Evolutionary conservation across 2,797 vertebrate genomes (phyloP), one percentile per base, ranked within the genome.

Genomic region (Pseudochromis fuscus): DNA sequence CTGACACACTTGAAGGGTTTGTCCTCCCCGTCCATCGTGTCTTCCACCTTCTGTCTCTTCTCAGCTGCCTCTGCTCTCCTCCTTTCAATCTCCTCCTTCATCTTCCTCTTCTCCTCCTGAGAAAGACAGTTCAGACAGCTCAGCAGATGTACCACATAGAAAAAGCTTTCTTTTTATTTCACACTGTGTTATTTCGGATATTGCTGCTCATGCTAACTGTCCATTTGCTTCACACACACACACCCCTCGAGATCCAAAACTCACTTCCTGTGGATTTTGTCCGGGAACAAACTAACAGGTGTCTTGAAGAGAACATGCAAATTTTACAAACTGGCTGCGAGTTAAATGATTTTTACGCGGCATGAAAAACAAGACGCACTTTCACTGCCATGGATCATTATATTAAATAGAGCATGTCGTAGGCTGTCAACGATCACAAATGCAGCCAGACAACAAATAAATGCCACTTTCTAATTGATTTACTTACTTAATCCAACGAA

Each of bases 51-150:
- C 67, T 99, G 96, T 56, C 97, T 96, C 91, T 97, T 98, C 90
- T 99, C 97, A 5, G 97, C 97, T 21, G 97, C 98, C 90, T 98
- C 96, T 0, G 97, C 98, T 84, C 98, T 94, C 92, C 98, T 96
- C 91, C 92, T 95, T 83, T 99, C 98, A 0, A 98, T 99, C 87
- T 99, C 98, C 88, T 99, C 97, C 81, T 98, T 99, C 95, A 98
- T 95, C 85, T 95, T 96, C 90, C 94, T 96, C 92, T 98, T 98
- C 79, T 99, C 97, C 82, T 98, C 97, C 98, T 98, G 85, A 27
- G 15, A 33, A 55, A 71, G 15, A 70, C 19, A 75, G 55, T 45
- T 2, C 8, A 64, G 40, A 24, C 38, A 4, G 61, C 35, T 58
- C 33, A 53, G 16, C 38, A 44, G 53, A 50, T 45, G 30, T 16